These are phyloP conservation scores for Aphidius ervi DNA, from an alignment of 1,140 invertebrate species.

Conservation along the genomic window DNA sequence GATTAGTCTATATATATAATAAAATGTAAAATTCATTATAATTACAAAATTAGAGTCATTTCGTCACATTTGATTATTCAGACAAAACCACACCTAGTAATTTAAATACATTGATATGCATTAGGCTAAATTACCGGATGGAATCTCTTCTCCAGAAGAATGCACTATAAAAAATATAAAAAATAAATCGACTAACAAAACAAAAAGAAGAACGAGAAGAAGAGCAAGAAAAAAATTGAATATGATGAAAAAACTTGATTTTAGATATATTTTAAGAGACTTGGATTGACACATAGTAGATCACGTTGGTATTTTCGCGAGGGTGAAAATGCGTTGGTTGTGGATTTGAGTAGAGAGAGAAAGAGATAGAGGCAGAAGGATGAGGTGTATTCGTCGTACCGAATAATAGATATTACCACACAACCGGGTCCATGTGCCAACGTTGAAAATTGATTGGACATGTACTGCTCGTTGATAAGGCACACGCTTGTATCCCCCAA, in stretches of 20 bases:
- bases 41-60: constrained; percentile 27
- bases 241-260: constrained; percentile 9
- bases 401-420: constrained; percentile 39
- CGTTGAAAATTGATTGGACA: constrained; percentile 38
- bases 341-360: not conserved
- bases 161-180: not conserved
- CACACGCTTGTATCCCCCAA: not conserved
- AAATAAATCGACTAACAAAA: not conserved
- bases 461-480: constrained; percentile 33
- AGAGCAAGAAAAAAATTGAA: constrained; percentile 6
- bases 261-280: too few relatives aligned
- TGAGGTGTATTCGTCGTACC: not conserved
- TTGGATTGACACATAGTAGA: too few relatives aligned
- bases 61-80: constrained; percentile 12
- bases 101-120: constrained; percentile 21
- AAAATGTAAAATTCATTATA: constrained; percentile 24
- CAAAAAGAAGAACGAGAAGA: constrained; percentile 6
- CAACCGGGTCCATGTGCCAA: constrained; percentile 31
- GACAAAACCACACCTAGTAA: constrained; percentile 14
- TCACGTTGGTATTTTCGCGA: not conserved
- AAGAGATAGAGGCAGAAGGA: too few relatives aligned
- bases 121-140: not conserved
- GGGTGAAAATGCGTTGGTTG: not conserved
- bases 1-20: constrained; percentile 17
- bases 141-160: not conserved